Conservation (phyloP, 2,888 invertebrate species). For the Cordilura impudica region DNA sequence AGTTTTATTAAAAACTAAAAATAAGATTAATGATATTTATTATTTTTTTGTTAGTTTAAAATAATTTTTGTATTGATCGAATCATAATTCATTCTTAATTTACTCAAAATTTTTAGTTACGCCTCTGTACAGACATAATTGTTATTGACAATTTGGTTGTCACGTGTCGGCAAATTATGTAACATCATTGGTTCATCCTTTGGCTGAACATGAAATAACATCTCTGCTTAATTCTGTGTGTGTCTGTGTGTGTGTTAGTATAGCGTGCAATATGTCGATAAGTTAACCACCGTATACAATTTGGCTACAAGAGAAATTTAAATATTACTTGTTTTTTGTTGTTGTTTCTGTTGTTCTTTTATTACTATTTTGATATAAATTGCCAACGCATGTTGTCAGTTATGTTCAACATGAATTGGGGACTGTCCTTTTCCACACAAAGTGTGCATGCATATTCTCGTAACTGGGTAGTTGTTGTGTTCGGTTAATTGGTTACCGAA, state of each 20-base stretch:
- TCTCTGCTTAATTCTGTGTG: constrained; percentile 24
- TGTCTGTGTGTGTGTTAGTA: constrained; percentile 19
- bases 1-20: no score
- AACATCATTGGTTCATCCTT: constrained; percentile 67
- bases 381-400: constrained; percentile 60
- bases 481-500: constrained; percentile 53
- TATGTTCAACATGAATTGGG: constrained; percentile 46
- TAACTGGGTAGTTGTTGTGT: constrained; percentile 50
- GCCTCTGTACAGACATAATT: not conserved
- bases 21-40: no score
- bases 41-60: no score
- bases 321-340: constrained; percentile 53
- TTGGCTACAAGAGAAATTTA: constrained; percentile 52
- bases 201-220: not conserved
- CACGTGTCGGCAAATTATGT: constrained; percentile 78
- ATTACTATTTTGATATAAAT: constrained; percentile 49
- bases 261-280: constrained; percentile 56
- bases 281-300: constrained; percentile 49
- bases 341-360: not conserved
- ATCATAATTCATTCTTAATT: not conserved
- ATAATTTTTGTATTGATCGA: no score
- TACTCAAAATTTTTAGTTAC: not conserved
- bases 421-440: constrained; percentile 4
- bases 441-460: not conserved
- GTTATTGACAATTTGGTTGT: constrained; percentile 63